phyloP scores from a whole-genome alignment of 2,888 invertebrate genomes.

The Dascillus cervinus region DNA sequence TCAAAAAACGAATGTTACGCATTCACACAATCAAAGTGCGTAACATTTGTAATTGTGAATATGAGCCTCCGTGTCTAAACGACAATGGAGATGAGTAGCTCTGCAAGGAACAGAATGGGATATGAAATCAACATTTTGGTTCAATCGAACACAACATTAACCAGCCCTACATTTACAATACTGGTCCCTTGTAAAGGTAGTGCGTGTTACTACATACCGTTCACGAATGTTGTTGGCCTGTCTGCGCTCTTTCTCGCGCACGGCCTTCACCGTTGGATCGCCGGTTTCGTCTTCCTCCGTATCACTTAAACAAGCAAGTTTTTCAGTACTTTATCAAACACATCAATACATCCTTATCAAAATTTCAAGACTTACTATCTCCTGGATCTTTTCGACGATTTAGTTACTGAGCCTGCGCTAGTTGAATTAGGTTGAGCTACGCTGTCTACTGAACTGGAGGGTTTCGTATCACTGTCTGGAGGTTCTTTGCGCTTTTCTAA shows the following conservation, averaged over 20 bases:
- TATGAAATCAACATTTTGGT: not conserved
- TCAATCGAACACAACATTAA: not conserved
- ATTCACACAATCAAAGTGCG: conserved; percentile 20
- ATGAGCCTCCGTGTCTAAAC: conserved; percentile 37
- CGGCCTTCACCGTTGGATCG: conserved; percentile 83
- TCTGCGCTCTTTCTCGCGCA: conserved; percentile 88
- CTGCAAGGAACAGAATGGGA: not conserved
- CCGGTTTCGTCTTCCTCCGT: conserved; percentile 77
- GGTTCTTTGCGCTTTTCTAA: conserved; percentile 79
- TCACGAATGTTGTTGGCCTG: conserved; percentile 97
- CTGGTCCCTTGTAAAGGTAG: not conserved
- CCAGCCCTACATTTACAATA: not conserved
- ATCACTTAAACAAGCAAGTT: conserved; percentile 77
- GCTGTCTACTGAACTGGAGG: conserved; percentile 50
- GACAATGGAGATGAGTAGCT: not conserved
- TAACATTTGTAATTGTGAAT: conserved; percentile 46
- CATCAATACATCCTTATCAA: conserved; percentile 1
- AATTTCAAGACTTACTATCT: conserved; percentile 61
- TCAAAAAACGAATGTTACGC: conserved; percentile 39
- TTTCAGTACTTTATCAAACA: conserved; percentile 43
- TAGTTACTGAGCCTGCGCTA: conserved; percentile 42
- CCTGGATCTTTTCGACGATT: conserved; percentile 61
- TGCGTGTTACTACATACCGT: conserved; percentile 65
- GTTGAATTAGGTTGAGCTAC: conserved; percentile 50
- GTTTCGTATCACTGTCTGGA: conserved; percentile 61